A percentile compares a stretch with the other conserved stretches of the same genome.
Evolutionary conservation across 2,113 vertebrate genomes (phyloP).

Genomic region (Chionomys nivalis): DNA sequence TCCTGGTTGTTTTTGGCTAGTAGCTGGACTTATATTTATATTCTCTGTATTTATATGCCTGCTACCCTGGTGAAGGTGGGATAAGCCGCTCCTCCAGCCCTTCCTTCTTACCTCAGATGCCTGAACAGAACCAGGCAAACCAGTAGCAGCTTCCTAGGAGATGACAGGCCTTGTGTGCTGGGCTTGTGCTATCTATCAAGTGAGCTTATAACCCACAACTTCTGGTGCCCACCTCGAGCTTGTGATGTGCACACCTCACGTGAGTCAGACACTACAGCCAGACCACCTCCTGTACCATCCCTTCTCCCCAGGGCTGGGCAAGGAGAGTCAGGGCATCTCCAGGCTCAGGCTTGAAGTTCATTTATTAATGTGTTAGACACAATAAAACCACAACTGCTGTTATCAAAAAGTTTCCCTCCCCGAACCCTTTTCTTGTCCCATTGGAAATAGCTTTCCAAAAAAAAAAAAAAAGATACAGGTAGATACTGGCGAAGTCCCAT

Average conservation of each 20-base stretch:
- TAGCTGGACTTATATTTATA: conserved; percentile 50
- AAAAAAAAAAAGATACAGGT: not conserved
- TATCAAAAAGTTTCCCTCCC: conserved; percentile 71
- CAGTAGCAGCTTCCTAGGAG: conserved; percentile 31
- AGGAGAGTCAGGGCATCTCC: not conserved
- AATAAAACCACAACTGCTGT: conserved; percentile 79
- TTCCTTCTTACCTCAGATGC: conserved; percentile 70
- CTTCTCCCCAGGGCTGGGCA: not conserved
- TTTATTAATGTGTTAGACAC: conserved; percentile 79
- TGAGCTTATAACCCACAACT: not conserved
- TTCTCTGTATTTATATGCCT: conserved; percentile 47
- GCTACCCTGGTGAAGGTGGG: conserved; percentile 59
- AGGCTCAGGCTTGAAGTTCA: conserved; percentile 54
- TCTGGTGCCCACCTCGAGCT: conserved; percentile 7
- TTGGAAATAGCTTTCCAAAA: not conserved
- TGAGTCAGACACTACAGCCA: not conserved
- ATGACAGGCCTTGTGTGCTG: not conserved
- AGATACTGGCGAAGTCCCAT: conserved; percentile 67
- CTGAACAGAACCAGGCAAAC: conserved; percentile 53
- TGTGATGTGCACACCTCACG: not conserved
- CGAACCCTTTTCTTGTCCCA: conserved; percentile 27
- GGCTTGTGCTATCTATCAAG: not conserved
- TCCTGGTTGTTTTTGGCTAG: conserved; percentile 14
- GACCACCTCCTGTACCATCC: not conserved
- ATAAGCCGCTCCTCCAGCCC: conserved; percentile 61